These are phyloP conservation scores for Sander lucioperca DNA, from an alignment of 2,113 vertebrate species.

Conservation along the genomic window DNA sequence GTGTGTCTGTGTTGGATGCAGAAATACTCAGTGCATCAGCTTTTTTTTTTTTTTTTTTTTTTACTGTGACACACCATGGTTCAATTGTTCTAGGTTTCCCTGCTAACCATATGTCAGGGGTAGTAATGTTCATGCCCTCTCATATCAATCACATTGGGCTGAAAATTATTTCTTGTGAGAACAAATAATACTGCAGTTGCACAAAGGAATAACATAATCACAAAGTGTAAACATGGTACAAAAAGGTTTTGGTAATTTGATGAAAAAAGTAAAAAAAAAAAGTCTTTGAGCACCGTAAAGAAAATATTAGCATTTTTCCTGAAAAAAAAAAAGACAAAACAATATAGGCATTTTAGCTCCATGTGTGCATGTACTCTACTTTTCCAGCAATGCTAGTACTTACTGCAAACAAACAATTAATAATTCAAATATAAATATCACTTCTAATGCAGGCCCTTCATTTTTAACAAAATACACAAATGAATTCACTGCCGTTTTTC, in stretches of 20 bases:
- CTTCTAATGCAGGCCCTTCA: background rate
- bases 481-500: background rate
- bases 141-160: constrained; percentile 65
- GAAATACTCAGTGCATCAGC: constrained; percentile 60
- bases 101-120: constrained; percentile 84
- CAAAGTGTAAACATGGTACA: background rate
- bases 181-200: constrained; percentile 23
- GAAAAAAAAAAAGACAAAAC: background rate
- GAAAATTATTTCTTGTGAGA: constrained; percentile 20
- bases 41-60: constrained; percentile 31
- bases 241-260: constrained; percentile 6
- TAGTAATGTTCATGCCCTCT: constrained; percentile 63
- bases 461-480: background rate
- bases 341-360: background rate
- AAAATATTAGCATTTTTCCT: background rate
- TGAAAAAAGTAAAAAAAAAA: background rate
- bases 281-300: background rate
- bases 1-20: constrained; percentile 62
- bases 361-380: background rate
- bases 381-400: background rate
- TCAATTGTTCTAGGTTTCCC: constrained; percentile 82
- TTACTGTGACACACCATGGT: constrained; percentile 72
- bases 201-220: constrained; percentile 14
- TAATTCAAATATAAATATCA: background rate
- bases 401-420: background rate